Percentiles rank a stretch among this genome's conserved stretches.
Conservation (phyloP, 2,888 invertebrate species). For the Oscheius sp. region DNA sequence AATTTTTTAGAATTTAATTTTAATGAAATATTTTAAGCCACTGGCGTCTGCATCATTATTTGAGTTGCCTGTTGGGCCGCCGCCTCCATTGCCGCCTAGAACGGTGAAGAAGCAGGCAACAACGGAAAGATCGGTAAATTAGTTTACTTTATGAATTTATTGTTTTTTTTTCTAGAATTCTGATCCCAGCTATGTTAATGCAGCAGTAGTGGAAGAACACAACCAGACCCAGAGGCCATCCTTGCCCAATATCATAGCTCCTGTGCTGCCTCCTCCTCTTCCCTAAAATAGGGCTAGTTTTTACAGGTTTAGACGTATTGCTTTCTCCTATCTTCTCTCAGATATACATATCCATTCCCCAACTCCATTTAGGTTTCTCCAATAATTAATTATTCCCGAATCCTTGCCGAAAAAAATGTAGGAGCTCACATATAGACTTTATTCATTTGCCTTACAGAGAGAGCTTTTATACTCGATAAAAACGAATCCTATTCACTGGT, state of each 20-base stretch:
- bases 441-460: conserved; percentile 11
- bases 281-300: not conserved
- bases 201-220: not conserved
- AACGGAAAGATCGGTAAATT: conserved; percentile 25
- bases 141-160: not conserved
- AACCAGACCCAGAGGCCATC: conserved; percentile 21
- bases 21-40: not conserved
- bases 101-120: conserved; percentile 5
- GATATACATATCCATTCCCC: not conserved
- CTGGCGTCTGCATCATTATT: not conserved
- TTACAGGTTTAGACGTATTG: not conserved
- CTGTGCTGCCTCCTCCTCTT: conserved; percentile 23
- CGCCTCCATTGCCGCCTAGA: conserved; percentile 28
- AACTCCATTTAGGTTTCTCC: not conserved
- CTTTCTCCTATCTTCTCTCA: not conserved
- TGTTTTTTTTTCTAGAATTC: conserved; percentile 20
- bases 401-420: conserved; percentile 15
- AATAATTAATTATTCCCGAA: not conserved
- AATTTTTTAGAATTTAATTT: not conserved
- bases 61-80: conserved; percentile 29
- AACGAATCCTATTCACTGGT: conserved; percentile 6
- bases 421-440: conserved; percentile 2
- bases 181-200: conserved; percentile 30
- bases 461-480: conserved; percentile 13
- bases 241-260: conserved; percentile 27